These are phyloP conservation scores for Sparus aurata DNA, from an alignment of 2,797 vertebrate genomes.

Conservation along the genomic window DNA sequence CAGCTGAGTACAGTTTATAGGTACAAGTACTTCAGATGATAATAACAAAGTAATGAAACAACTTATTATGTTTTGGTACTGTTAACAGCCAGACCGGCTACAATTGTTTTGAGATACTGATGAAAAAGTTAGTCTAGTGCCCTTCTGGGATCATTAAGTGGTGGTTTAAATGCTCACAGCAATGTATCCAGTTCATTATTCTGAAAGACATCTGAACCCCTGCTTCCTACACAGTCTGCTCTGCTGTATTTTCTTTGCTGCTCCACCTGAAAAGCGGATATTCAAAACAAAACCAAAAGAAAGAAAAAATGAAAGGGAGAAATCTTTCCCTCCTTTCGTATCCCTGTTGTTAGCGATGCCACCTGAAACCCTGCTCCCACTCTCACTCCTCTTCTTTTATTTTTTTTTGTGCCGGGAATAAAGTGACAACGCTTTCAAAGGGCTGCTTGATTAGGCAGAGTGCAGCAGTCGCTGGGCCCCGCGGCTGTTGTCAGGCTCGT, in stretches of 20 bases:
- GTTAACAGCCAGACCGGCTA: too few relatives aligned
- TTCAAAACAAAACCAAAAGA: background rate
- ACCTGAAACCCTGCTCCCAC: slow-evolving; percentile 50
- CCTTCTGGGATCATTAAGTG: slow-evolving; percentile 22
- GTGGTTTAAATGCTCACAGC: slow-evolving; percentile 25
- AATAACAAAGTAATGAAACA: too few relatives aligned
- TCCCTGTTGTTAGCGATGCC: slow-evolving; percentile 34
- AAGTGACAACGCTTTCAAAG: slow-evolving; percentile 74
- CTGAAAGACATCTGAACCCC: slow-evolving; percentile 6
- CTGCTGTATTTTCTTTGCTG: slow-evolving; percentile 4
- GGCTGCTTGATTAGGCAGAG: slow-evolving; percentile 79
- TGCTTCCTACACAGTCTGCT: slow-evolving; percentile 26
- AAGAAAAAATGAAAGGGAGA: slow-evolving; percentile 6
- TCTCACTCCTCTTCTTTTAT: background rate
- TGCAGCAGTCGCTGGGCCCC: slow-evolving; percentile 66
- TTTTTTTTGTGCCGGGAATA: slow-evolving; percentile 48
- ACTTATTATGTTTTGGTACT: too few relatives aligned
- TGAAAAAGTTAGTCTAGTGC: too few relatives aligned
- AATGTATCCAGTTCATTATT: slow-evolving; percentile 48
- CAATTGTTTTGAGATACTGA: too few relatives aligned
- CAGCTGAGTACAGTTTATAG: too few relatives aligned
- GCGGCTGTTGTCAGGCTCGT: slow-evolving; percentile 78
- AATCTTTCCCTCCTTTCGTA: slow-evolving; percentile 23
- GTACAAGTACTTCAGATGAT: too few relatives aligned
- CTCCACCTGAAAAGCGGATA: slow-evolving; percentile 28